Evolutionary conservation across 1,140 invertebrate genomes (phyloP), one percentile per base, ranked within the genome.

Genomic region (Bombyx mori): DNA sequence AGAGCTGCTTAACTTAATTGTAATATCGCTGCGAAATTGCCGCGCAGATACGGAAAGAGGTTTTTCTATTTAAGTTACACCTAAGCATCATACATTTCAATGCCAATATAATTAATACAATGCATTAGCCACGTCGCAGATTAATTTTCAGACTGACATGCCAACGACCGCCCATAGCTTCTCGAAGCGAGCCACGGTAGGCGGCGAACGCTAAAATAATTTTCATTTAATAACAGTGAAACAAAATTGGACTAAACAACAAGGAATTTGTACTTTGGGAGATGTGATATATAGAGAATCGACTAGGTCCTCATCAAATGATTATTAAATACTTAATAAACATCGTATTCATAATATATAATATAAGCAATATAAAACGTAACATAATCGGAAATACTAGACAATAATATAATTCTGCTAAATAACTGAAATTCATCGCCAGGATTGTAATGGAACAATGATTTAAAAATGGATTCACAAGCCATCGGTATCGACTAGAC

Each of bases 171-270:
- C 12, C 44, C 8, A 6, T 35, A 8, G 66, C 63, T 58, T 26
- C 50, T 9, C 10, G 9, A 42, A 22, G 26, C 26, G 26, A 35
- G 26, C 26, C 26, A 35, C 52, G 48, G 55, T 58, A 62, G 58
- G 63, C 62, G 63, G 62, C 72, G 68, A 61, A 77, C 69, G 71
- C 73, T 86, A 85, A 85, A 87, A 82, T 82, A 87, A 87, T 85
- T 85, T 85, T 75, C 75, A 85, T 79, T 85, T 67, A 81, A 80
- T 84, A 85, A 87, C 84, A 87, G 77, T 83, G 72, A 89, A 89
- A 89, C 82, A 86, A 89, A 89, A 89, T 89, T 89, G 86, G 84
- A 89, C 88, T 89, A 89, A 89, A 89, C 85, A 89, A 89, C 88
- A 88, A 89, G 86, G 85, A 87, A 89, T 89, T 89, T 89, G 86